Base-by-base conservation (phyloP, 2,888 invertebrate species). In the Drosophila percnosoma region DNA sequence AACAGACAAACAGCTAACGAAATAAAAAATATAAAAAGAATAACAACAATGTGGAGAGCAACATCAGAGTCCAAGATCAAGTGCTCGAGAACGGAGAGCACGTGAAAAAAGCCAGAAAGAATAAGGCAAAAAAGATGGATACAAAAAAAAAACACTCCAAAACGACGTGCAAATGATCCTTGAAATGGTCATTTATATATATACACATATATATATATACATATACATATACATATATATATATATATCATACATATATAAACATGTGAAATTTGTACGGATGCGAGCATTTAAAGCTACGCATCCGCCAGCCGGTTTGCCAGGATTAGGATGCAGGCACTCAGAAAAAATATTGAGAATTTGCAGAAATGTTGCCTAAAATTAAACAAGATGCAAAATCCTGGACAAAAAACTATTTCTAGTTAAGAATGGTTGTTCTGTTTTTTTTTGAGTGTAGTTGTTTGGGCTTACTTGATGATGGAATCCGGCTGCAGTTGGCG, bases 381-480 rank as follows among this genome's bases (percentile, higher is more conserved):
- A 8, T 2, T 8, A 4, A 15, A 4, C 15, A 33, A 33, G n/a
- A 3, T 52, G 7, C 2, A 21, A 31, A 31, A 3, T n/a, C 4
- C 5, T 10, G 24, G 24, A 4, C 2, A 45, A 13, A 13, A 45
- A 45, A 45, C 8, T 15, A 15, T 15, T 45, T 45, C 21, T 8
- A 15, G 1, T 15, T 2, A 24, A 15, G 24, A 24, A 5, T 4
- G 13, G 0, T 34, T 13, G 34, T 13, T 34, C 13, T 13, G 21
- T 13, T 45, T 45, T 45, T 21, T 1, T 4, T 13, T 13, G 13
- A 45, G 21, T 45, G 45, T 21, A 6, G 1, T 13, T 21, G 4
- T 8, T 24, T 24, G 21, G 51, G 38, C 82, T 83, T 83, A 91
- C 91, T 92, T 91, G 91, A 83, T 91, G 91, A 90, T 92, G 92